These are phyloP conservation scores for Hexactinellida sp. DNA, from an alignment of 37 sponge, comb jelly and placozoan genomes.

Conservation along the genomic window DNA sequence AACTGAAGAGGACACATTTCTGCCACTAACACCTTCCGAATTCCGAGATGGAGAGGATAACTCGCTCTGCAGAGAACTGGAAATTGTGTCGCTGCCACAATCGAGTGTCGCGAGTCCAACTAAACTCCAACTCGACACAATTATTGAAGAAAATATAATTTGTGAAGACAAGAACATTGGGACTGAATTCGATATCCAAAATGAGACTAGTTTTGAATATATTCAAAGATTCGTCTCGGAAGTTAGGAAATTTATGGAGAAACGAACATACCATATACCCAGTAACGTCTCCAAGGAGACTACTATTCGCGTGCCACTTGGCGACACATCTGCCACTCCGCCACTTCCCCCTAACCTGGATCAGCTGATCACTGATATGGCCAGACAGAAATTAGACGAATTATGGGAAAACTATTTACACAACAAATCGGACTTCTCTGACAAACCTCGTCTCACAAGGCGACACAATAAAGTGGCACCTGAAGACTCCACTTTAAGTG, in stretches of 20 bases:
- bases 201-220: background rate
- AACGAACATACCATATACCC: background rate
- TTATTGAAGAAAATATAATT: background rate
- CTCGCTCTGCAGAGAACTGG: background rate
- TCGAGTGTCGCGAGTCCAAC: background rate
- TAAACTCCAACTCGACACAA: background rate
- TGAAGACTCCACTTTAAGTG: background rate
- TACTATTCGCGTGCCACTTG: background rate
- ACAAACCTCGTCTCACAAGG: background rate
- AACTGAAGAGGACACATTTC: background rate
- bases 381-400: background rate
- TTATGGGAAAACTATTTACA: background rate
- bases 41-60: background rate
- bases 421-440: background rate
- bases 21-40: constrained; percentile 2
- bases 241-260: background rate
- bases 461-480: background rate
- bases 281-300: background rate
- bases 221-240: background rate
- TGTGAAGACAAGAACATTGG: background rate
- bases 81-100: constrained; percentile 3
- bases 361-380: background rate
- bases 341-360: background rate
- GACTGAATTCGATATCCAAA: background rate
- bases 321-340: background rate